Base-by-base conservation (phyloP, 2,113 vertebrate genomes). In the Nematolebias whitei region DNA sequence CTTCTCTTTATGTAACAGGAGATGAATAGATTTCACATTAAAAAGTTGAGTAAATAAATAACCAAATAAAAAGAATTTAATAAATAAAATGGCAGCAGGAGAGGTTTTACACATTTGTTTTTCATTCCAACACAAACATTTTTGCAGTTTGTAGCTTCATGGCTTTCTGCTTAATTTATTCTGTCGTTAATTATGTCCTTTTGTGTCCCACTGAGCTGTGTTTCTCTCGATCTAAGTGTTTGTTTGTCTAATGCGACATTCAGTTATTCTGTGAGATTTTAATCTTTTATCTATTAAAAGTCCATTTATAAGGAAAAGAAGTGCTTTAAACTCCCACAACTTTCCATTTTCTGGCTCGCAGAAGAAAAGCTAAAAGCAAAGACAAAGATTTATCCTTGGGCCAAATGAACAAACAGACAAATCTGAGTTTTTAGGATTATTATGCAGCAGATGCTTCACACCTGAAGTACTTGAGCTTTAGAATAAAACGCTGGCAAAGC, bases 221-320 rank as follows among this genome's bases (percentile, higher is more conserved):
- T 50, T 26, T 70, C 49, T 10, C 52, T 55, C 68, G 38, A 76
- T 83, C 71, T 76, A 29, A 2, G 35, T 69, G 69, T 63, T 54
- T 70, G 43, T 75, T 77, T 71, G 49, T 44, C 71, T 61, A 76
- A 84, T 78, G 73, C 55, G n/a, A 62, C 54, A 4, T 81, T 87
- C 56, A 80, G 78, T 79, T 29, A 16, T 69, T 53, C 19, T 76
- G 63, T 60, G 57, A n/a, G 65, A 76, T 79, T 80, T 69, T 75
- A 79, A 78, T 85, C 65, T 87, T 82, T 83, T 68, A 47, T 67
- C 70, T 65, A 79, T 82, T 84, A 84, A 80, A 83, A 80, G 71
- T 65, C 54, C 82, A 79, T 79, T 80, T 76, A 49, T 63, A 51
- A 60, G 19, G 44, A 76, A 69, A 55, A 83, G 5, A 35, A 35